Evolutionary conservation across 2,888 invertebrate genomes (phyloP), one percentile per base, ranked within the genome.

Genomic region (Cataglyphis livida): DNA sequence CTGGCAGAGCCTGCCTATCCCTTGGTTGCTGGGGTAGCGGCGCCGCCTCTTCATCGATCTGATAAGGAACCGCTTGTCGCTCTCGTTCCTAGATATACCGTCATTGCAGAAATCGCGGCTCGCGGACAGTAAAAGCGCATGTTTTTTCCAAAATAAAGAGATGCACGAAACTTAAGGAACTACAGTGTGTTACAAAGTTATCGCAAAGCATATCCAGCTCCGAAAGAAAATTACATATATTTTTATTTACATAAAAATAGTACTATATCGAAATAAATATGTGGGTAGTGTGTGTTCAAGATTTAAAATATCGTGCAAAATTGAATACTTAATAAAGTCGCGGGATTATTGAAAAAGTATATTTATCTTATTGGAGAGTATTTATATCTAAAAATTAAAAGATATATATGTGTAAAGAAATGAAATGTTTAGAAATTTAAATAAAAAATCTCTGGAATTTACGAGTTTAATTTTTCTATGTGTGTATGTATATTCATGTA

Each of bases 31-130:
- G 89, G 91, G 92, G 91, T 82, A 86, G 87, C 87, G 86, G 91
- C 82, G 85, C 91, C 94, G 93, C 94, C 94, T 93, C 89, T 93
- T 93, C 93, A 94, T 94, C 91, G 94, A 94, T 94, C 92, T 90
- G 91, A 92, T 92, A 92, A 92, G 91, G 88, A 90, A 84, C 84
- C 66, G 35, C 64, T 21, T 21, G 76, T 57, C 28, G 21, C 35
- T 83, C 85, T 35, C 54, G 70, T 32, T 59, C 28, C 74, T 62
- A 82, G 79, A 84, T 84, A 84, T 84, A 81, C 54, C 57, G 61
- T 25, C 61, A 44, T n/a, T 2, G 75, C 75, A n/a, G 65, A 25
- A 70, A 71, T 18, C 5, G 28, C 15, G 21, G 9, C n/a, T 6
- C 12, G 7, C 32, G 12, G 4, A 41, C 25, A 44, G 70, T 70